phyloP scores from a whole-genome alignment of 1,140 invertebrate species.

The Octopus bimaculoides region DNA sequence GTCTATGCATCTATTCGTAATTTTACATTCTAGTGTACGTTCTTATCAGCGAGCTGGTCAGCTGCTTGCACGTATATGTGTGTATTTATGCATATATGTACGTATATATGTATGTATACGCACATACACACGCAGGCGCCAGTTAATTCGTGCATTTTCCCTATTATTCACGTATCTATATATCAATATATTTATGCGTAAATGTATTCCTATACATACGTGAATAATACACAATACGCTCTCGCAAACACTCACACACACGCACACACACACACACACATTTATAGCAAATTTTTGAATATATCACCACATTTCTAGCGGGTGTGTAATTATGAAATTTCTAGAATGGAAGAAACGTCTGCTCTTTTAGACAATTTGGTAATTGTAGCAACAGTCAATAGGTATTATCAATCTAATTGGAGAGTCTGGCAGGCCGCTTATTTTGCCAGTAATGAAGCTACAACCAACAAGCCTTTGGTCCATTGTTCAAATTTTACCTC shows the following conservation, averaged over 20 bases:
- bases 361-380: too few species aligned
- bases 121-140: conserved; percentile 11
- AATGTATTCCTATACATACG: conserved; percentile 10
- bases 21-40: background rate
- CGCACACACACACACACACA: conserved; percentile 4
- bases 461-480: too few species aligned
- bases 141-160: conserved; percentile 8
- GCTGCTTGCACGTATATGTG: background rate
- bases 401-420: too few species aligned
- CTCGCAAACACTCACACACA: background rate
- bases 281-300: background rate
- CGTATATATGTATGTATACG: conserved; percentile 12
- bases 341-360: too few species aligned
- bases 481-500: too few species aligned
- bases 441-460: too few species aligned
- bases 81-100: conserved; percentile 17
- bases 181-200: conserved; percentile 16
- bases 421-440: too few species aligned
- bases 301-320: too few species aligned
- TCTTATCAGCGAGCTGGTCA: background rate
- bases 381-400: too few species aligned
- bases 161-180: conserved; percentile 1
- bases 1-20: background rate
- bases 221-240: background rate
- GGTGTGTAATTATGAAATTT: too few species aligned